Conservation (phyloP, 2,888 invertebrate species). For the Lepidochrysops patricia region DNA sequence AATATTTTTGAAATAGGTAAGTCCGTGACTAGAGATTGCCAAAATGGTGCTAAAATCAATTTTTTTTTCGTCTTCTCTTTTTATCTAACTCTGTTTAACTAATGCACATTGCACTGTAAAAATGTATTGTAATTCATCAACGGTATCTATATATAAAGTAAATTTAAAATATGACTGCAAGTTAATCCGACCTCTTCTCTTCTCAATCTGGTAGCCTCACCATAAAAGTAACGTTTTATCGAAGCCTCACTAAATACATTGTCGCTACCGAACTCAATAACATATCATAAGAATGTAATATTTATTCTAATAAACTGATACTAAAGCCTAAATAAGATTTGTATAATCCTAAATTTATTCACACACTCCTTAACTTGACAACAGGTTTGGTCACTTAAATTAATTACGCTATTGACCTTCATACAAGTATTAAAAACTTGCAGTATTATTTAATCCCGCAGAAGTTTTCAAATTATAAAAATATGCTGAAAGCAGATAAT, state of each 20-base stretch:
- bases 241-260: background rate
- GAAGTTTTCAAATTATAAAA: background rate
- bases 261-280: background rate
- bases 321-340: slow-evolving; percentile 5
- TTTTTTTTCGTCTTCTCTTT: too few relatives aligned
- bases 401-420: background rate
- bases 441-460: background rate
- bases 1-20: background rate
- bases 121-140: too few relatives aligned
- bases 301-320: background rate
- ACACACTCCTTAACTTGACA: background rate
- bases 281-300: background rate
- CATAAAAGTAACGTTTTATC: background rate
- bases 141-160: too few relatives aligned
- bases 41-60: too few relatives aligned
- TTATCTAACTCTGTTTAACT: too few relatives aligned
- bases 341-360: background rate
- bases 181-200: background rate
- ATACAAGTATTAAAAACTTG: background rate
- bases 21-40: too few relatives aligned
- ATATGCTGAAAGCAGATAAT: background rate
- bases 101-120: too few relatives aligned
- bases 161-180: too few relatives aligned
- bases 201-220: background rate
- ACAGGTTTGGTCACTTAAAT: slow-evolving; percentile 11